A percentile compares a stretch with the other conserved stretches of the same genome.
phyloP scores from a whole-genome alignment of 1,140 invertebrate species.

The Phocides pigmalion region DNA sequence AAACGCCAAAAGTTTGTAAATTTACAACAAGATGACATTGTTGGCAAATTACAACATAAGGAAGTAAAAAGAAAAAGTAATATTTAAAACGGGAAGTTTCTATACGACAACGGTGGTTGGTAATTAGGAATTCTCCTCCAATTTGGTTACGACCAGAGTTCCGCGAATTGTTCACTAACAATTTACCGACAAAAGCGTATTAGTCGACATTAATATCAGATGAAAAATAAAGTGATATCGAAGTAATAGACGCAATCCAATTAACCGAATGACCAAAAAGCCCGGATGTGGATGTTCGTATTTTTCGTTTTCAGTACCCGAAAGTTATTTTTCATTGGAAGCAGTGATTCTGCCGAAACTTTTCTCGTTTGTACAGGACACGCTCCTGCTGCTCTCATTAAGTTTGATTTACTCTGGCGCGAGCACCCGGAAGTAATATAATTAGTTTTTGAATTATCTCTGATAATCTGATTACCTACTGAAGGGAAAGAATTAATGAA shows the following conservation, averaged over 20 bases:
- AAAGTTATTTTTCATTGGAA: conserved; percentile 30
- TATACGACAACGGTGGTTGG: too few relatives aligned
- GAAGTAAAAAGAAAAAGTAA: too few relatives aligned
- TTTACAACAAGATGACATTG: too few relatives aligned
- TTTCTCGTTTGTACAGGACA: conserved; percentile 34
- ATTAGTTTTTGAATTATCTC: conserved; percentile 35
- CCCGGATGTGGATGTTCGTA: conserved; percentile 8
- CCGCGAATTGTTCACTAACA: too few relatives aligned
- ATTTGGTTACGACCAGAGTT: too few relatives aligned
- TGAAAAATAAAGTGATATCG: conserved; percentile 1
- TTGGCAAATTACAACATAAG: too few relatives aligned
- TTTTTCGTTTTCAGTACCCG: conserved; percentile 14
- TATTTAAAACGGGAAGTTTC: too few relatives aligned
- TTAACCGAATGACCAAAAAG: conserved; percentile 14
- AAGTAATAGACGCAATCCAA: conserved; percentile 18
- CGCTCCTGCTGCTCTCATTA: conserved; percentile 26
- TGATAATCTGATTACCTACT: conserved; percentile 23
- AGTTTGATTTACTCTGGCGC: conserved; percentile 28
- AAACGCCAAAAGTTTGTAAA: too few relatives aligned
- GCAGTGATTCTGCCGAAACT: conserved; percentile 15
- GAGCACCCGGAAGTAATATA: conserved; percentile 25
- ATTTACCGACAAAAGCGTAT: too few relatives aligned
- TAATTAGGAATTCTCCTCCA: too few relatives aligned
- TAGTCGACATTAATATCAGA: background rate
- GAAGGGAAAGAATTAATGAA: conserved; percentile 11